phyloP scores from a whole-genome alignment of 1,140 invertebrate species.

The Philotrypesis tridentata region DNA sequence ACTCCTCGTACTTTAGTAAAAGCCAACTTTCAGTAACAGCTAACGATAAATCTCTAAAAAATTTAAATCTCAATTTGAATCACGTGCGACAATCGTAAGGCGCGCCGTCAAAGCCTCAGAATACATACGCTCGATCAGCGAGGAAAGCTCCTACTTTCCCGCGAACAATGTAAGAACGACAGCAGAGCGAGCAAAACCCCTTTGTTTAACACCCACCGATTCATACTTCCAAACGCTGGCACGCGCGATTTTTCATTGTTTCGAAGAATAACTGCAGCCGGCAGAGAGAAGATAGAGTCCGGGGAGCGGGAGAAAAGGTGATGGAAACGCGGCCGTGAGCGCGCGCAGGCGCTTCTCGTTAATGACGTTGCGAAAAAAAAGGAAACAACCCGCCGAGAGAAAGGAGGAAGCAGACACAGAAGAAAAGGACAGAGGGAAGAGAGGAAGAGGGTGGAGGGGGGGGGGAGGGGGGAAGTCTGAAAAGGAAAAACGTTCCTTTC shows the following conservation, averaged over 20 bases:
- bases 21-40: too few relatives aligned
- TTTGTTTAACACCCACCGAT: conserved; percentile 1
- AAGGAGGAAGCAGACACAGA: neutral
- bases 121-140: neutral
- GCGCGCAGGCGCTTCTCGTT: conserved; percentile 4
- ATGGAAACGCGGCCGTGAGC: neutral
- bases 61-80: too few relatives aligned
- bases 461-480: too few relatives aligned
- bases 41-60: too few relatives aligned
- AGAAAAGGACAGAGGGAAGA: neutral
- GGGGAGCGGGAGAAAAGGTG: neutral
- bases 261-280: neutral
- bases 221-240: conserved; percentile 14
- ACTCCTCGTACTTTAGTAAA: too few relatives aligned
- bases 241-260: conserved; percentile 30
- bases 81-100: neutral
- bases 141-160: neutral
- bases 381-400: neutral
- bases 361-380: conserved; percentile 26
- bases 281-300: neutral
- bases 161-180: neutral
- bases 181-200: neutral
- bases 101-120: neutral
- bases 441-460: neutral
- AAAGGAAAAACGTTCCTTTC: neutral